Evolutionary conservation across 2,888 invertebrate genomes (phyloP), one percentile per base, ranked within the genome.

Genomic region (Entomobrya proxima): DNA sequence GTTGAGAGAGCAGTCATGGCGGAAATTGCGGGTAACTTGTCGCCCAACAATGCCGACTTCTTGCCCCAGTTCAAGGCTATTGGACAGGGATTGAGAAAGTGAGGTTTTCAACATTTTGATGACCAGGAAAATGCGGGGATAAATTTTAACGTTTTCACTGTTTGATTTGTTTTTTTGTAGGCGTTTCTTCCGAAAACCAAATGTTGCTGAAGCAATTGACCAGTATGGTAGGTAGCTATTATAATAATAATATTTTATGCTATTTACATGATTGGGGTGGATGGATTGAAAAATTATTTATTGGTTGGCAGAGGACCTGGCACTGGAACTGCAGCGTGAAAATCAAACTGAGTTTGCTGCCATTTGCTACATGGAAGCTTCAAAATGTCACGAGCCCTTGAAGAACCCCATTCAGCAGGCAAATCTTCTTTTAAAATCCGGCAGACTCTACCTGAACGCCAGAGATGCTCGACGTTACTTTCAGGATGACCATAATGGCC

Each of bases 51-150:
- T 74, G 86, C 88, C 6, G 89, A 90, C 64, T 90, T 90, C 30
- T 79, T 90, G 0, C 89, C 89, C 0, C 89, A 89, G 47, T 89
- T 89, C 30, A 89, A 88, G 44, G 89, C 90, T 0, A 89, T 90
- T 80, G 89, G 89, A 0, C 89, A 89, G 50, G 89, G 89, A 55
- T 85, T 89, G 44, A 90, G 88, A 87, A 88, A 89, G 90, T 90
- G 86, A 87, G 85, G 2, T 1, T 50, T 27, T 58, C 2, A 15
- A 11, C 6, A 27, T 13, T 58, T 58, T 27, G 13, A 27, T 27
- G 27, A 11, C 7, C 35, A n/a, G 32, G 32, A 32, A 3, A 18
- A 40, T 32, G 64, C 30, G 21, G 5, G 40, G 4, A 5, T 37
- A 2, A 40, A 40, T 44, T 15, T 44, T 44, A 27, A 37, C 15